These are phyloP conservation scores for Caenorhabditis sp. DNA, from an alignment of 2,888 invertebrate genomes.

Conservation along the genomic window DNA sequence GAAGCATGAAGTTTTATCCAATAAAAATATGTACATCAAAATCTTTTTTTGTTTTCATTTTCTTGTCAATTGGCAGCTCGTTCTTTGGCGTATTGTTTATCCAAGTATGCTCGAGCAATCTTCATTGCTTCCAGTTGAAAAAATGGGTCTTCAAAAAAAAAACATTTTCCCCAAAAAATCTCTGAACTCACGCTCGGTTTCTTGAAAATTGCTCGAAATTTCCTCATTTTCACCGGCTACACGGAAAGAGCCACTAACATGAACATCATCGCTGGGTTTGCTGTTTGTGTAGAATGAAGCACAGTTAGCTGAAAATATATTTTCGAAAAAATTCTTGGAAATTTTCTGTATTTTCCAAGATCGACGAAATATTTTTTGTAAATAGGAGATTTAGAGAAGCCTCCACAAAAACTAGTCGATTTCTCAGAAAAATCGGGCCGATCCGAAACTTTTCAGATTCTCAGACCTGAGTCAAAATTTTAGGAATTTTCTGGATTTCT, in stretches of 20 bases:
- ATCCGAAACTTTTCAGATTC: too few relatives aligned
- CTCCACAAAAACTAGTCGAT: too few relatives aligned
- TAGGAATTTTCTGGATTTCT: too few relatives aligned
- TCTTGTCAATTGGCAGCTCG: background rate
- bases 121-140: slow-evolving; percentile 42
- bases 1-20: slow-evolving; percentile 6
- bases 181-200: background rate
- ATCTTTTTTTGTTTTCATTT: background rate
- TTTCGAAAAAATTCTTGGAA: too few relatives aligned
- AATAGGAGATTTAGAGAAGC: too few relatives aligned
- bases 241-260: slow-evolving; percentile 25
- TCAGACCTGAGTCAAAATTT: too few relatives aligned
- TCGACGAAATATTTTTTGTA: too few relatives aligned
- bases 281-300: background rate
- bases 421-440: too few relatives aligned
- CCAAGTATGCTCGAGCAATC: slow-evolving; percentile 38
- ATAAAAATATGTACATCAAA: background rate
- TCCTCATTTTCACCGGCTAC: slow-evolving; percentile 28
- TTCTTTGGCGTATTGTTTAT: slow-evolving; percentile 35
- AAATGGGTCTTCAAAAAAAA: slow-evolving; percentile 36
- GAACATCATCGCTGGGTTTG: slow-evolving; percentile 21
- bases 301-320: background rate
- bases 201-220: slow-evolving; percentile 8
- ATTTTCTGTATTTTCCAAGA: background rate
- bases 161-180: background rate